Conservation (phyloP, 2,113 vertebrate genomes). For the Rynchops niger region DNA sequence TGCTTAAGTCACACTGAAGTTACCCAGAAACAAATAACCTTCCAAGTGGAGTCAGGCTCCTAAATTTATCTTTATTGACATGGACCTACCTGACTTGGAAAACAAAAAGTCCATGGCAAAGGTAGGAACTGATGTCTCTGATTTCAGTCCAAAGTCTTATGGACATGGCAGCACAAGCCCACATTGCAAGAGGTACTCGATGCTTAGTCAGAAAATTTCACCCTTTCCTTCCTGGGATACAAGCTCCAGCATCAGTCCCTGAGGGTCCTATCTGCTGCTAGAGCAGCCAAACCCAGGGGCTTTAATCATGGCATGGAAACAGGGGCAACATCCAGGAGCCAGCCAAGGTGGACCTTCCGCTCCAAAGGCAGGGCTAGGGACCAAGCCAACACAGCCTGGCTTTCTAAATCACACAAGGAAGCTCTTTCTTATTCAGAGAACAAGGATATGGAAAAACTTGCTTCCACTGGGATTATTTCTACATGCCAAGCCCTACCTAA, state of each 20-base stretch:
- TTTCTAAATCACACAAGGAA: background rate
- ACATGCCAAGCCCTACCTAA: background rate
- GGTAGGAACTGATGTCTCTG: background rate
- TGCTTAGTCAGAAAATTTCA: background rate
- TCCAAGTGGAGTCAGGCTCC: background rate
- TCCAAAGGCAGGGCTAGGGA: background rate
- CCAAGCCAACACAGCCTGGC: background rate
- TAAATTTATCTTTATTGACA: background rate
- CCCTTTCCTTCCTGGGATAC: background rate
- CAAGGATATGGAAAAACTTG: background rate
- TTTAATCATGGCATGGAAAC: background rate
- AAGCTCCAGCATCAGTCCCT: background rate
- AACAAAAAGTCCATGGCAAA: background rate
- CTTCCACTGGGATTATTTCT: background rate
- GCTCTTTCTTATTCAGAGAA: background rate
- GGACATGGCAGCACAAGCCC: background rate
- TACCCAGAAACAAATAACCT: background rate
- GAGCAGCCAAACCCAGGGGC: background rate
- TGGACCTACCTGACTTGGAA: background rate
- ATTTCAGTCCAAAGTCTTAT: background rate
- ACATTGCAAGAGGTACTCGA: background rate
- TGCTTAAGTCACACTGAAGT: background rate
- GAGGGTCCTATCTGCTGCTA: background rate
- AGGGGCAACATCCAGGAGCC: accelerated
- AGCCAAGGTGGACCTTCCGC: background rate